phyloP scores from a whole-genome alignment of 2,797 vertebrate genomes.

The Hyperoplus lanceolatus region DNA sequence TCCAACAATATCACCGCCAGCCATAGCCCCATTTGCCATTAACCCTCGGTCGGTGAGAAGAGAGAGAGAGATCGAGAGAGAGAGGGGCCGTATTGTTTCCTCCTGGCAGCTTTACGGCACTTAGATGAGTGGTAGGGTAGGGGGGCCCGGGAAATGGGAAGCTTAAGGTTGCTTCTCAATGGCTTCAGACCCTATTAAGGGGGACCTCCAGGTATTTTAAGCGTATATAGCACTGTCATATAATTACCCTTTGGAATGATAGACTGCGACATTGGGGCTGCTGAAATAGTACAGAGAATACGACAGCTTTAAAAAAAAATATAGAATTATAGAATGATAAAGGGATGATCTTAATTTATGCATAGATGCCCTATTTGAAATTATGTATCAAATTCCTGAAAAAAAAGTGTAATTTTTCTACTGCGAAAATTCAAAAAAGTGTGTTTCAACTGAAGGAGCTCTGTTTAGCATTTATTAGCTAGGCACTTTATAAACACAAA shows the following conservation, averaged over 20 bases:
- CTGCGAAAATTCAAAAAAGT: neutral
- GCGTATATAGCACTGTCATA: slow-evolving; percentile 56
- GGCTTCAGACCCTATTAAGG: slow-evolving; percentile 77
- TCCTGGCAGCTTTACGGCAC: slow-evolving; percentile 86
- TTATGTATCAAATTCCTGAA: neutral
- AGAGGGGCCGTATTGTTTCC: slow-evolving; percentile 80
- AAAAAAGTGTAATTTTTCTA: neutral
- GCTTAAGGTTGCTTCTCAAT: slow-evolving; percentile 68
- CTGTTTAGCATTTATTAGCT: neutral
- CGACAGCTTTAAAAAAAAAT: slow-evolving; percentile 19
- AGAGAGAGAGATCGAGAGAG: slow-evolving; percentile 18
- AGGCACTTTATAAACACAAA: neutral
- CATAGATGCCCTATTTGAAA: slow-evolving; percentile 7
- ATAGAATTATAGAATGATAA: slow-evolving; percentile 36
- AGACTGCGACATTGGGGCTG: slow-evolving; percentile 59
- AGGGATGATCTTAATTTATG: slow-evolving; percentile 31
- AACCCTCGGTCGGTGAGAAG: slow-evolving; percentile 79
- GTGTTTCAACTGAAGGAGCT: neutral
- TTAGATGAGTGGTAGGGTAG: slow-evolving; percentile 78
- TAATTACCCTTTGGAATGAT: slow-evolving; percentile 79
- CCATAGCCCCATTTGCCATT: slow-evolving; percentile 86
- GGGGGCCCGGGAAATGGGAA: slow-evolving; percentile 52
- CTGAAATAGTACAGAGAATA: slow-evolving; percentile 12
- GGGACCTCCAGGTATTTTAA: slow-evolving; percentile 75
- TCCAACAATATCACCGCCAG: slow-evolving; percentile 87